Evolutionary conservation across 2,888 invertebrate genomes (phyloP).

Genomic region (Oasisia sp.): DNA sequence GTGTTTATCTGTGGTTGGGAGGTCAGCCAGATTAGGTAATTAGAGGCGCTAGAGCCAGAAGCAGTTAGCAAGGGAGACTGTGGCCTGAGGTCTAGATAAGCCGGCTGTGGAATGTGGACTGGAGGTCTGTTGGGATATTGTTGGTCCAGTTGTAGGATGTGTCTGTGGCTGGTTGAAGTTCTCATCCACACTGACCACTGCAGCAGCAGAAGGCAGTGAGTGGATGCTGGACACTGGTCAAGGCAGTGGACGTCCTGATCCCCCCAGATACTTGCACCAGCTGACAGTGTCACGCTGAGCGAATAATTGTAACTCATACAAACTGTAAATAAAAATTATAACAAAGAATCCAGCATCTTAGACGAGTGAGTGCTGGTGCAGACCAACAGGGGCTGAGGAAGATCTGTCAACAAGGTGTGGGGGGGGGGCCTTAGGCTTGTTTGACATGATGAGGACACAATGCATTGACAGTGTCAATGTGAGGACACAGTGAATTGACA

Average conservation of each 20-base stretch:
- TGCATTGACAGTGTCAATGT: background rate
- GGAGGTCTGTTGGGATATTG: background rate
- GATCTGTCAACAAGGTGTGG: too few species aligned
- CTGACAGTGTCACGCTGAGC: too few species aligned
- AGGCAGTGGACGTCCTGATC: too few species aligned
- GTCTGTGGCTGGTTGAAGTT: background rate
- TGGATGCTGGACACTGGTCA: too few species aligned
- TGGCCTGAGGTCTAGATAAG: background rate
- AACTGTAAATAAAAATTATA: too few species aligned
- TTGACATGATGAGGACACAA: too few species aligned
- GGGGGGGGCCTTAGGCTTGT: too few species aligned
- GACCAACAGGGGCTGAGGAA: background rate
- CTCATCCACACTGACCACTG: too few species aligned
- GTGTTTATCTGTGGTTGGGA: background rate
- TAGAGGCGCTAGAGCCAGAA: background rate
- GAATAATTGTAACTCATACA: too few species aligned
- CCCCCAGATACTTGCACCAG: too few species aligned
- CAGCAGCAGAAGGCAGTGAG: too few species aligned
- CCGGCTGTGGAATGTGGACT: background rate
- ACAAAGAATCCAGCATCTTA: background rate
- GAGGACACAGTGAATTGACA: background rate
- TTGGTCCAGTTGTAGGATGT: background rate
- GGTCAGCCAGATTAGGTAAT: constrained; percentile 10
- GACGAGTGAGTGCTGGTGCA: background rate
- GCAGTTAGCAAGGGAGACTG: background rate